phyloP scores from a whole-genome alignment of 2,888 invertebrate species.

The Pachycephus smyrnensis region DNA sequence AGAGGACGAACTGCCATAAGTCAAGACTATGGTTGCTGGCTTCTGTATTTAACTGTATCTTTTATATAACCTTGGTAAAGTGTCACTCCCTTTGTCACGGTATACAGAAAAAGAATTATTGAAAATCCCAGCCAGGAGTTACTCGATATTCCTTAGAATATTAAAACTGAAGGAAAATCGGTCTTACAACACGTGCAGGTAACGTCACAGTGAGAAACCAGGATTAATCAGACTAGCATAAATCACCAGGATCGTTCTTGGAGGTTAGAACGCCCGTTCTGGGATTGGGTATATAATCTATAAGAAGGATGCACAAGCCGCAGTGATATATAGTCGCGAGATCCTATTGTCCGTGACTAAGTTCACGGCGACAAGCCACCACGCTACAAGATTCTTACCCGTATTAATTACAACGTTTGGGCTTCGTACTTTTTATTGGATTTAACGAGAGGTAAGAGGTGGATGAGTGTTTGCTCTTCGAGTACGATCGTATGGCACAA shows the following conservation, averaged over 20 bases:
- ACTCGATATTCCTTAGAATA: too few species aligned
- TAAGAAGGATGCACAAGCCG: slow-evolving; percentile 36
- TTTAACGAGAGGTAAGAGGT: too few species aligned
- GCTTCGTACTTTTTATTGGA: background rate
- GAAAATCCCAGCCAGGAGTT: too few species aligned
- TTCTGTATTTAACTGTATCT: background rate
- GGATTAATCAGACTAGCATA: background rate
- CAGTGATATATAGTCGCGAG: slow-evolving; percentile 40
- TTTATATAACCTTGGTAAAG: background rate
- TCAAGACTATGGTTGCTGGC: background rate
- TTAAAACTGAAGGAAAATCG: too few species aligned
- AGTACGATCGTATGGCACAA: too few species aligned
- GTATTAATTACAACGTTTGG: slow-evolving; percentile 38
- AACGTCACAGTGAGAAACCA: too few species aligned
- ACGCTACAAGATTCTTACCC: slow-evolving; percentile 27
- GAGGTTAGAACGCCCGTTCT: background rate
- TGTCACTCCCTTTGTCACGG: too few species aligned
- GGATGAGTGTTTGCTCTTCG: too few species aligned
- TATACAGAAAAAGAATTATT: too few species aligned
- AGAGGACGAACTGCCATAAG: background rate
- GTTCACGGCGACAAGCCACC: slow-evolving; percentile 32
- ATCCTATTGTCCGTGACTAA: slow-evolving; percentile 41
- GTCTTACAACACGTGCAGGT: too few species aligned
- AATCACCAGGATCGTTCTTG: background rate
- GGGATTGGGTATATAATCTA: slow-evolving; percentile 26